These are phyloP conservation scores for Galeruca laticollis DNA, from an alignment of 2,888 invertebrate genomes.

Conservation along the genomic window DNA sequence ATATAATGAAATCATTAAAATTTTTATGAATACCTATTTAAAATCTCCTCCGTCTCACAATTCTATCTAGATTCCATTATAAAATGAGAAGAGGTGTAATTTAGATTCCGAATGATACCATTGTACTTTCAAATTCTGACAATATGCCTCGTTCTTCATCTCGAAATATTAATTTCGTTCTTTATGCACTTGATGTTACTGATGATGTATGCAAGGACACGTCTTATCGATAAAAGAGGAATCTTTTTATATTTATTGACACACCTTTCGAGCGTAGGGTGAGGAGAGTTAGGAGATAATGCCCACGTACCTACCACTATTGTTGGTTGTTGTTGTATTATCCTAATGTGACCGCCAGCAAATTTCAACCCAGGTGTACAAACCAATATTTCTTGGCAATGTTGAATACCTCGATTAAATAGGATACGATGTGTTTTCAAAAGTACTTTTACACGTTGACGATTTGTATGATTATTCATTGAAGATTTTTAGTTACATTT, in stretches of 20 bases:
- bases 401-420: no score
- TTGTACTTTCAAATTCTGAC: constrained; percentile 29
- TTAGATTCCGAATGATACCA: constrained; percentile 38
- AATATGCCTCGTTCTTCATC: constrained; percentile 31
- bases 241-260: constrained; percentile 28
- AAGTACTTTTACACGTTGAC: no score
- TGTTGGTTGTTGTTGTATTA: no score
- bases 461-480: no score
- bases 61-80: constrained; percentile 27
- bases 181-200: constrained; percentile 24
- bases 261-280: constrained; percentile 15
- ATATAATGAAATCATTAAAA: not conserved
- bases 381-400: no score
- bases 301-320: not conserved
- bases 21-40: not conserved
- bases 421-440: no score
- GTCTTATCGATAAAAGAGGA: constrained; percentile 28
- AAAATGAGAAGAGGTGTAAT: constrained; percentile 27
- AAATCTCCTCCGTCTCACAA: not conserved
- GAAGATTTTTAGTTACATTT: no score
- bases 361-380: no score
- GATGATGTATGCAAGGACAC: constrained; percentile 31
- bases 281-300: not conserved
- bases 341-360: no score
- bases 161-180: constrained; percentile 30